Percentiles rank a stretch among this genome's conserved stretches.
phyloP scores from a whole-genome alignment of 2,797 vertebrate genomes.

The Astyanax mexicanus region DNA sequence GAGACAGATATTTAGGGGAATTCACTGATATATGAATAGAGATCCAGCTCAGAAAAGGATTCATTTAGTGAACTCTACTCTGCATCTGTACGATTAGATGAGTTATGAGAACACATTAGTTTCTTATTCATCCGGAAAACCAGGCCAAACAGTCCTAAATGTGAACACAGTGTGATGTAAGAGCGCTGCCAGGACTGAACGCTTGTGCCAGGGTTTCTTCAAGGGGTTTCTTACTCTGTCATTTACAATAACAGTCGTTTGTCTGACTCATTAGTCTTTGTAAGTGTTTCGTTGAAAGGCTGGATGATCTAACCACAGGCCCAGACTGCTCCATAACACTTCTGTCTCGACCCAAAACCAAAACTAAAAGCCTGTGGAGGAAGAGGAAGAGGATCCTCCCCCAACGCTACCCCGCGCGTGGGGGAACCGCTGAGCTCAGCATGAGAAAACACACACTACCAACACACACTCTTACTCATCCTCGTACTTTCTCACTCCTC shows the following conservation, averaged over 20 bases:
- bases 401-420: slow-evolving; percentile 8
- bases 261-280: background rate
- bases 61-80: background rate
- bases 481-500: slow-evolving; percentile 2
- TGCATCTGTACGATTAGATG: too few species aligned
- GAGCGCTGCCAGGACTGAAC: background rate
- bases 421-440: slow-evolving; percentile 32
- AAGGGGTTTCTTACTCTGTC: background rate
- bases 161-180: background rate
- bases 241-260: background rate
- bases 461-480: slow-evolving; percentile 11
- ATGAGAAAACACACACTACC: background rate
- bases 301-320: background rate
- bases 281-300: background rate
- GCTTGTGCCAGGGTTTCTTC: background rate
- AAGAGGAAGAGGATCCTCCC: slow-evolving; percentile 44
- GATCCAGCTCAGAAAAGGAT: background rate
- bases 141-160: background rate
- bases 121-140: background rate
- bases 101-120: background rate
- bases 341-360: slow-evolving; percentile 9
- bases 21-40: background rate
- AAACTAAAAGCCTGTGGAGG: slow-evolving; percentile 36
- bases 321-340: background rate
- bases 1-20: too few species aligned